phyloP scores from a whole-genome alignment of 2,797 vertebrate genomes.

The Falco naumanni region DNA sequence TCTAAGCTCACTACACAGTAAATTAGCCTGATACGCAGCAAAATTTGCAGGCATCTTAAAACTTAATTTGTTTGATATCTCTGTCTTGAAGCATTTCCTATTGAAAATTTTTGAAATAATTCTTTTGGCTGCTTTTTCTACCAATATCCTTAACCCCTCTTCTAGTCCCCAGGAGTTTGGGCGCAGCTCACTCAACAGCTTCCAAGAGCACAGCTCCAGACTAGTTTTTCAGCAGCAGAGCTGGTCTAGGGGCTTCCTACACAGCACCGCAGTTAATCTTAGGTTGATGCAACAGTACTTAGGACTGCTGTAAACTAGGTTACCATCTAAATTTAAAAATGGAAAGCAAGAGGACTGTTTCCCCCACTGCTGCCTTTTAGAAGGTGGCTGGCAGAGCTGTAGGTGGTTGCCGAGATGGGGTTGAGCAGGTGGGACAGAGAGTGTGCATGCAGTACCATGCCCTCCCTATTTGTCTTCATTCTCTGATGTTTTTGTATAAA shows the following conservation, averaged over 20 bases:
- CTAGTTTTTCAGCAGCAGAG: neutral
- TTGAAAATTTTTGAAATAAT: neutral
- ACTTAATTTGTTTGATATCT: neutral
- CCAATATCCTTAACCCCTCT: neutral
- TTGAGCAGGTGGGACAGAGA: neutral
- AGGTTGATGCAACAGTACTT: neutral
- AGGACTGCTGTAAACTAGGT: neutral
- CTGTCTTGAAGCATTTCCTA: neutral
- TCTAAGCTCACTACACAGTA: neutral
- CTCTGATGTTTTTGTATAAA: too few relatives aligned
- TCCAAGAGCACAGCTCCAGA: neutral
- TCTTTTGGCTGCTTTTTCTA: neutral
- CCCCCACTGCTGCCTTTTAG: neutral
- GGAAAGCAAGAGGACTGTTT: neutral
- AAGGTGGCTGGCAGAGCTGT: neutral
- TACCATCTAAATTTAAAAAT: neutral
- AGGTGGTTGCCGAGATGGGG: neutral
- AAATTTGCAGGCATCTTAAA: neutral
- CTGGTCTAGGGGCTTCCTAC: neutral
- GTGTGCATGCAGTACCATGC: accelerated
- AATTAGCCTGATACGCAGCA: neutral
- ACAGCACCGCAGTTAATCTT: neutral
- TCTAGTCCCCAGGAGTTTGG: accelerated
- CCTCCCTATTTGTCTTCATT: neutral
- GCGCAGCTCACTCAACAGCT: neutral